A percentile compares a stretch with the other conserved stretches of the same genome.
phyloP scores from a whole-genome alignment of 37 sponge, comb jelly and placozoan species.

The Lycopodina hypogea region DNA sequence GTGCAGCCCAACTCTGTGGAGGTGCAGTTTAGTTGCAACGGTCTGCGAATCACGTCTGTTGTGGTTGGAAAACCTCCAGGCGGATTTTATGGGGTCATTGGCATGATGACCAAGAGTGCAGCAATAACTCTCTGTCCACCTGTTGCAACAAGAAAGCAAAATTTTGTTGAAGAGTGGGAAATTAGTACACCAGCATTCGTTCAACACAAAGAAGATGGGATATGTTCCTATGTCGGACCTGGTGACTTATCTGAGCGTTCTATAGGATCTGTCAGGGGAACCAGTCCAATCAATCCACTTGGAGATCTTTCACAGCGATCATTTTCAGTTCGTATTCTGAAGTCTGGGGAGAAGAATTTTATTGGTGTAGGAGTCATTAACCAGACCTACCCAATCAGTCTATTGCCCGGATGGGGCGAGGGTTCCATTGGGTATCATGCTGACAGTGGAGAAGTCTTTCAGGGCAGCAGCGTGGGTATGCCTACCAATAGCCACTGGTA shows the following conservation, averaged over 20 bases:
- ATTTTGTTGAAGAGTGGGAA: constrained; percentile 35
- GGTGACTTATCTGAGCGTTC: constrained; percentile 21
- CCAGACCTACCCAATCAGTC: constrained; percentile 34
- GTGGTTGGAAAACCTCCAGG: constrained; percentile 24
- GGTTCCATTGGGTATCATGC: constrained; percentile 72
- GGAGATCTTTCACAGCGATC: constrained; percentile 8
- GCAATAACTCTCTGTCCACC: constrained; percentile 40
- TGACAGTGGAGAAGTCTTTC: constrained; percentile 56
- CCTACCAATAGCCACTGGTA: constrained; percentile 15
- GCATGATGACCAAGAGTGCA: constrained; percentile 60
- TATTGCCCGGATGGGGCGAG: constrained; percentile 72
- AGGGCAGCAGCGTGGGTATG: constrained; percentile 21
- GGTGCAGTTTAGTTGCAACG: constrained; percentile 52
- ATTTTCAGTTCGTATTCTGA: constrained; percentile 34
- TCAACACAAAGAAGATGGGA: constrained; percentile 34
- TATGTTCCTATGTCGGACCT: constrained; percentile 34
- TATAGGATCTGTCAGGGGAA: constrained; percentile 44
- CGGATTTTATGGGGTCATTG: constrained; percentile 63
- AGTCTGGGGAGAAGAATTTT: constrained; percentile 38
- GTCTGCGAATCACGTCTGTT: constrained; percentile 3
- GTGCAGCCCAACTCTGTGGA: neutral
- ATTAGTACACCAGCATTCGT: constrained; percentile 23
- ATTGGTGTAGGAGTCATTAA: constrained; percentile 65
- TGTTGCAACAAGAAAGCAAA: neutral
- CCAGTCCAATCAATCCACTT: constrained; percentile 2